Conservation (phyloP, 2,888 invertebrate genomes). For the Dastarcus helophoroides region DNA sequence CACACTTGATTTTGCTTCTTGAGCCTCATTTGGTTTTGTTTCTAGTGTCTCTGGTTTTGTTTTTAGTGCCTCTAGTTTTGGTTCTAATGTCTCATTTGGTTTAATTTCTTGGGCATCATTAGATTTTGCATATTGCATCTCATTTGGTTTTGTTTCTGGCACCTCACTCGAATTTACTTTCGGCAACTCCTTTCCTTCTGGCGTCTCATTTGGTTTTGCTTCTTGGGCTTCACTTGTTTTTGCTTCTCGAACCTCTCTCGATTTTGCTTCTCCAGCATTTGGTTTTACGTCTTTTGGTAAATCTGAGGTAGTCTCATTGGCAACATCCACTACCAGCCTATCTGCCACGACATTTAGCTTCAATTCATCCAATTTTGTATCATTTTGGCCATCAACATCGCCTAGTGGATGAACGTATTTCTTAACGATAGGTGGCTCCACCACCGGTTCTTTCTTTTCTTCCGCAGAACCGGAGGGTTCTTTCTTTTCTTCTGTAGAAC, state of each 20-base stretch:
- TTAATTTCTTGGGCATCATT: background rate
- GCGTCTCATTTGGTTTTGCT: background rate
- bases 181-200: constrained; percentile 2
- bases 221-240: background rate
- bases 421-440: no score
- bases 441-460: no score
- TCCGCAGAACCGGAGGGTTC: no score
- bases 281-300: background rate
- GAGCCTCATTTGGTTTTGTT: no score
- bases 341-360: background rate
- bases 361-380: background rate
- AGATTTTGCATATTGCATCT: background rate
- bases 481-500: no score
- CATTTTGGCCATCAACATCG: no score
- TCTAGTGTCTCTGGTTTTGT: no score
- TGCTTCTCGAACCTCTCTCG: constrained; percentile 7
- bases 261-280: constrained; percentile 1
- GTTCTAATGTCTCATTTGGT: background rate
- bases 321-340: background rate
- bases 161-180: constrained; percentile 2
- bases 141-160: background rate
- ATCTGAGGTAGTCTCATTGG: background rate
- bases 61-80: background rate
- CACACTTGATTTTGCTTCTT: no score
- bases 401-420: no score